Base-by-base conservation (phyloP, 2,113 vertebrate species). In the Malurus elegans region DNA sequence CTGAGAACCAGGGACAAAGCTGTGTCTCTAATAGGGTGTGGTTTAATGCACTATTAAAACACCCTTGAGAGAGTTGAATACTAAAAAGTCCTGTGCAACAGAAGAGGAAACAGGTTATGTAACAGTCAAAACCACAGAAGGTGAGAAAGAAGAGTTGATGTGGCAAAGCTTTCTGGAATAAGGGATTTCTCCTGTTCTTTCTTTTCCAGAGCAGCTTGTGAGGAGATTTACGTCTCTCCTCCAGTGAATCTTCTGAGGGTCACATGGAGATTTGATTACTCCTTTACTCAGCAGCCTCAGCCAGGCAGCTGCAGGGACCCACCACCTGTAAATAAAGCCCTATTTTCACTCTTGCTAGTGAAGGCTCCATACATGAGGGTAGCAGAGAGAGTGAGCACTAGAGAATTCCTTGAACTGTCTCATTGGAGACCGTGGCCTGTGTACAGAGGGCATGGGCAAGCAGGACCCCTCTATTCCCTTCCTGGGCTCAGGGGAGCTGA, bases 211-310 rank as follows among this genome's bases (percentile, higher is more conserved):
- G 6, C 31, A 19, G 3, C 10, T 82, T 69, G 4, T 29, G 53
- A 60, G 26, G 36, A 32, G 12, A 50, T 24, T 24, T 50, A 24
- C 0, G 0, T 25, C 23, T 64, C 6, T 15, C 6, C 20, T 56
- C 13, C 40, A 72, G 18, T 16, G 13, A 87, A 10, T 16, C 10
- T 14, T 16, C 25, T n/a, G 7, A 26, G 17, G 51, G 42, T 69
- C 9, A 1, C 1, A 4, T 56, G 16, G 14, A 28, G 32, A 51
- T 23, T 34, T 17, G n/a, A 44, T 47, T 70, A 6, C 3, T 9
- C 5, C 29, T 28, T 51, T 12, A 32, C 3, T 18, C 40, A 38
- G 53, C 8, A 65, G 2, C n/a, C 48, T 61, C 42, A 47, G 18
- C 7, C 16, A 6, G 23, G 36, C 25, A 53, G 44, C 8, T 72